Evolutionary conservation across 2,888 invertebrate species (phyloP).

Genomic region (Caradrina kadenii): DNA sequence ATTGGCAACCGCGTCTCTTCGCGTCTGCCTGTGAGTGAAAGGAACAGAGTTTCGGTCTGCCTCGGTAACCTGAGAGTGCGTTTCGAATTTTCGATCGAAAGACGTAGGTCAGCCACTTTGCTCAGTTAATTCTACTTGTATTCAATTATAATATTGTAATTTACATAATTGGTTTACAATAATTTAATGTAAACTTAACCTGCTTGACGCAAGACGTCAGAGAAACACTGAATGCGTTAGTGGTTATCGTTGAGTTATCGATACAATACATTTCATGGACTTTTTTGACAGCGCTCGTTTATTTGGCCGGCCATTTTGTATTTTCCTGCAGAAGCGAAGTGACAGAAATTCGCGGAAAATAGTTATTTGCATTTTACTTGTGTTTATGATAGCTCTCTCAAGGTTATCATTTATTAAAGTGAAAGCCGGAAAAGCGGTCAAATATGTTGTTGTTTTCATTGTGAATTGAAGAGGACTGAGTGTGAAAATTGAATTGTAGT

Average conservation of each 20-base stretch:
- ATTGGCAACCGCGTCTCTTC: conserved; percentile 75
- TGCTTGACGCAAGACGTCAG: conserved; percentile 50
- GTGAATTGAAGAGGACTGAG: conserved; percentile 18
- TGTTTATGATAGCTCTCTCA: conserved; percentile 57
- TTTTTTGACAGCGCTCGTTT: conserved; percentile 69
- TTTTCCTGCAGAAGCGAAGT: conserved; percentile 74
- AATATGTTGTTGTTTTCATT: conserved; percentile 38
- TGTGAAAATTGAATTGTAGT: conserved; percentile 47
- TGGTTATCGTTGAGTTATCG: conserved; percentile 31
- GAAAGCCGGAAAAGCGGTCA: conserved; percentile 39
- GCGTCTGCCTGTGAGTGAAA: conserved; percentile 78
- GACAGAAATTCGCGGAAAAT: conserved; percentile 80
- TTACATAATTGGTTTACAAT: conserved; percentile 73
- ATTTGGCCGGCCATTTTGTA: conserved; percentile 87
- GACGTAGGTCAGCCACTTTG: conserved; percentile 55
- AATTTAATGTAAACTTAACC: conserved; percentile 60
- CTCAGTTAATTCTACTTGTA: conserved; percentile 52
- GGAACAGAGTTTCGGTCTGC: conserved; percentile 77
- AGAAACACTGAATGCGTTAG: conserved; percentile 41
- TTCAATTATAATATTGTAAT: conserved; percentile 68
- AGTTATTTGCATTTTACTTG: conserved; percentile 69
- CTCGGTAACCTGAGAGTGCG: conserved; percentile 61
- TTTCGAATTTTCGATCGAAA: conserved; percentile 68
- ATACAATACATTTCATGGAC: conserved; percentile 41
- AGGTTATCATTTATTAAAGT: conserved; percentile 53